Base-by-base conservation (phyloP, 2,797 vertebrate species). In the Basileuterus tristriatus region DNA sequence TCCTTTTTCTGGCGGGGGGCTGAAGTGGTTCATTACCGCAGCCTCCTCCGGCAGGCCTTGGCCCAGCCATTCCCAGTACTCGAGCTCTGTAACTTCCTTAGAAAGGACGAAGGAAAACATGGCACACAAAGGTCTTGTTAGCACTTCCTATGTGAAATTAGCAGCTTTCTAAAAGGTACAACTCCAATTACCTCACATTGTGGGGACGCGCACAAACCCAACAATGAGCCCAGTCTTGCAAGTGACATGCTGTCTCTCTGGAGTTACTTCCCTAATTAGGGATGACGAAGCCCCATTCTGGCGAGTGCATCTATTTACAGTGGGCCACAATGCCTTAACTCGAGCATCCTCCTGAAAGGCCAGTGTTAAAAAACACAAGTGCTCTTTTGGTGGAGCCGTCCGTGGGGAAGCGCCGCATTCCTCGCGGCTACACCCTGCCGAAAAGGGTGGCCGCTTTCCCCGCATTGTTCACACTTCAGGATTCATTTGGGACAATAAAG, bases 131-230 rank as follows among this genome's bases (percentile, higher is more conserved):
- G 99, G 99, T 99, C 99, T 99, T 99, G 99, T 99, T 99, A 99
- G 99, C 99, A 99, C 99, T 99, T 99, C 99, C 99, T 99, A 99
- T 99, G 98, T 97, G 98, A 99, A 99, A 99, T 99, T 99, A 99
- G 99, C 99, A 99, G 99, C 99, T 99, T 99, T 99, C 98, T 99
- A 98, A 98, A 99, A 99, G 99, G 98, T 99, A 99, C 99, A 99
- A 99, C 98, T 99, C 98, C 99, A 99, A 99, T 99, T 99, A 99
- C 99, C 98, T 98, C 98, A 98, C 98, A 99, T 99, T 99, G 98
- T 98, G 98, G 98, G 97, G 98, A 98, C 98, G 97, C 97, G 98
- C 97, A 97, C 98, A 98, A 98, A 98, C 97, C 93, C 97, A 97
- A 98, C 98, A 98, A 98, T 98, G 95, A 95, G 96, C 97, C 96